These are phyloP conservation scores for Apodemus agrarius DNA, from an alignment of 2,797 vertebrate species.

Conservation along the genomic window DNA sequence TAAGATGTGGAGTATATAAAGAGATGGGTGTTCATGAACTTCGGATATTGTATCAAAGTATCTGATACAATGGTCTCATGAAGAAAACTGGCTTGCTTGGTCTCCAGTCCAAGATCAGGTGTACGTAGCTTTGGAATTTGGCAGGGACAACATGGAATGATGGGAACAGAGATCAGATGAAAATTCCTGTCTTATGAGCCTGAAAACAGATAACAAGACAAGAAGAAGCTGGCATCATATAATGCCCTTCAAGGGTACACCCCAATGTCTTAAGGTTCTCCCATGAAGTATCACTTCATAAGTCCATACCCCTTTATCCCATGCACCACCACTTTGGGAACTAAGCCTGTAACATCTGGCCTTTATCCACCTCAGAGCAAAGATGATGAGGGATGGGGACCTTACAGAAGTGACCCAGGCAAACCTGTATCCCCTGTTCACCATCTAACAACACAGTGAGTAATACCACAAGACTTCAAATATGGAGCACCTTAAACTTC, in stretches of 20 bases:
- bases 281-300: background rate
- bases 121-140: background rate
- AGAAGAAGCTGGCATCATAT: background rate
- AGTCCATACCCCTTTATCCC: background rate
- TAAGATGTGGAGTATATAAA: background rate
- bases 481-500: background rate
- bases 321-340: too few relatives aligned
- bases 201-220: background rate
- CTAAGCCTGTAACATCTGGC: background rate
- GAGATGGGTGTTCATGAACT: background rate
- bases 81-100: background rate
- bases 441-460: background rate
- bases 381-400: background rate
- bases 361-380: background rate
- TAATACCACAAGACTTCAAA: background rate
- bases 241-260: background rate
- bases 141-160: background rate
- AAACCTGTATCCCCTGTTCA: background rate
- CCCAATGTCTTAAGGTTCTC: background rate
- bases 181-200: background rate
- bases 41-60: background rate
- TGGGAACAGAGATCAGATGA: background rate
- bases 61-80: background rate
- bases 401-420: background rate
- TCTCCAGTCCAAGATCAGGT: background rate